phyloP scores from a whole-genome alignment of 2,888 invertebrate genomes.

The Falcaria lacertinaria region DNA sequence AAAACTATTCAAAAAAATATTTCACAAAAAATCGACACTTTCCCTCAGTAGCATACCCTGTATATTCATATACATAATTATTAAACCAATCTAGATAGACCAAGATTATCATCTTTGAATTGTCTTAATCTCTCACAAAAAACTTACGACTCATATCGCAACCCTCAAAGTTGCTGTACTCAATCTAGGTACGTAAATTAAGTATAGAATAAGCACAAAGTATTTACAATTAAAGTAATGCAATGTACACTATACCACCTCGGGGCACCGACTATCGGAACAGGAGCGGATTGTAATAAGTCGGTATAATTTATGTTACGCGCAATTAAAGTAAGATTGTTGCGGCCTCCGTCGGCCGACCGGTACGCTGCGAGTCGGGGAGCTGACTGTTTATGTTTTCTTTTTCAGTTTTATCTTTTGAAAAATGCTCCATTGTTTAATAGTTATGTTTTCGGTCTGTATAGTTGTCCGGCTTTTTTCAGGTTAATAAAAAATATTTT shows the following conservation, averaged over 20 bases:
- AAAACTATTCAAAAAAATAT: too few species aligned
- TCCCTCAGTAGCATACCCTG: too few species aligned
- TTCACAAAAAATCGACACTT: too few species aligned
- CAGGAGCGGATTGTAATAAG: slow-evolving; percentile 76
- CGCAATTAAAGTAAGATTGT: slow-evolving; percentile 79
- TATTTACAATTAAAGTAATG: slow-evolving; percentile 9
- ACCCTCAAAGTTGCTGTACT: too few species aligned
- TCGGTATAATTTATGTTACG: slow-evolving; percentile 74
- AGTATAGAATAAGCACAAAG: slow-evolving; percentile 8
- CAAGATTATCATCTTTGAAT: too few species aligned
- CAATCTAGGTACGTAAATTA: not conserved
- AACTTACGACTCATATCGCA: too few species aligned
- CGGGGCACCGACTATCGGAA: slow-evolving; percentile 54
- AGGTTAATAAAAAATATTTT: too few species aligned
- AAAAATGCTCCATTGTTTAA: not conserved
- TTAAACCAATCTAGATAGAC: too few species aligned
- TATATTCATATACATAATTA: too few species aligned
- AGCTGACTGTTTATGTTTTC: slow-evolving; percentile 15
- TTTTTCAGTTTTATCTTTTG: slow-evolving; percentile 25
- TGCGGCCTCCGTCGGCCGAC: slow-evolving; percentile 40
- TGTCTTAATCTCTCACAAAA: too few species aligned
- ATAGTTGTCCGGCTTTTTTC: too few species aligned
- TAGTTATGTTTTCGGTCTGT: too few species aligned
- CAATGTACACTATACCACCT: slow-evolving; percentile 49
- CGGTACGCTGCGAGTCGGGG: slow-evolving; percentile 29